These are phyloP conservation scores for Macrophya annulata DNA, from an alignment of 2,888 invertebrate genomes.

Conservation along the genomic window DNA sequence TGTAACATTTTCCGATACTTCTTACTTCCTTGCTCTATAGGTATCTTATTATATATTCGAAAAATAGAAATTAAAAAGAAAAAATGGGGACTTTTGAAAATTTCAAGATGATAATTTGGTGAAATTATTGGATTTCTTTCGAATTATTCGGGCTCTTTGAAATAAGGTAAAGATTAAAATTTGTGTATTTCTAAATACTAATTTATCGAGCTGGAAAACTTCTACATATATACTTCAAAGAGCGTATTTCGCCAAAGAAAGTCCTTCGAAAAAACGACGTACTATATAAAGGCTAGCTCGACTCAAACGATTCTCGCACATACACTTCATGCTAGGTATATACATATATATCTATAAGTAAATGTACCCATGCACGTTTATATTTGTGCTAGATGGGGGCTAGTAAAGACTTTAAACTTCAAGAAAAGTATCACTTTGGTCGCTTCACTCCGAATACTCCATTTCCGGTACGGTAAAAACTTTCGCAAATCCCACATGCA, in stretches of 20 bases:
- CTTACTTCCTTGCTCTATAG: too few relatives aligned
- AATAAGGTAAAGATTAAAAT: background rate
- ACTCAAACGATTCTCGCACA: constrained; percentile 41
- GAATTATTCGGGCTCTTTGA: background rate
- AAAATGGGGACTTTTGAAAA: background rate
- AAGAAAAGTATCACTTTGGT: constrained; percentile 39
- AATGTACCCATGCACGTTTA: constrained; percentile 3
- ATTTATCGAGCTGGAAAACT: constrained; percentile 16
- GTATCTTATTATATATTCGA: too few relatives aligned
- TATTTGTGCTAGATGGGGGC: constrained; percentile 11
- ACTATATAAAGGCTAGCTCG: background rate
- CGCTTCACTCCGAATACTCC: constrained; percentile 17
- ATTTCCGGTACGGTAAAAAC: background rate
- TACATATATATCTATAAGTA: background rate
- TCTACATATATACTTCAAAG: background rate
- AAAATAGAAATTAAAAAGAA: background rate
- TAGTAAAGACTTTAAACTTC: background rate
- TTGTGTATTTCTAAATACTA: background rate
- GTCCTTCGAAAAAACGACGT: constrained; percentile 20
- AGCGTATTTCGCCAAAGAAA: background rate
- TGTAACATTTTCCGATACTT: background rate
- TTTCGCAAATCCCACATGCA: constrained; percentile 5
- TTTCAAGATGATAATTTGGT: background rate
- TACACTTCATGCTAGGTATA: background rate
- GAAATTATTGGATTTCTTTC: constrained; percentile 9